Percentiles rank a stretch among this genome's conserved stretches.
These are phyloP conservation scores for Erebia epiphron DNA, from an alignment of 2,888 invertebrate species.

Conservation along the genomic window DNA sequence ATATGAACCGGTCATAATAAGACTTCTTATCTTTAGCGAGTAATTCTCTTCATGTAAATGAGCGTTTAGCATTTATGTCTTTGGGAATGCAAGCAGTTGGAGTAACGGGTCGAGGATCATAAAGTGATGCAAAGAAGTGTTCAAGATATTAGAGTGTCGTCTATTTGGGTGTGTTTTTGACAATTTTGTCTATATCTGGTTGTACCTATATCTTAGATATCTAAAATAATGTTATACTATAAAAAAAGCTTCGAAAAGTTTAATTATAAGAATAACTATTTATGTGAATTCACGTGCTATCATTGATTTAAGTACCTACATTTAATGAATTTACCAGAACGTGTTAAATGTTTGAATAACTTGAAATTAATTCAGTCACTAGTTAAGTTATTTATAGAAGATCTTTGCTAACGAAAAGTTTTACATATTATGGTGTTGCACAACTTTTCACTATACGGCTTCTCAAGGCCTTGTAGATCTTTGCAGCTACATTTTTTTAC, in stretches of 20 bases:
- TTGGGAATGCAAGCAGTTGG: constrained; percentile 25
- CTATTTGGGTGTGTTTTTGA: constrained; percentile 55
- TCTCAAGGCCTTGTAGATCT: too few species aligned
- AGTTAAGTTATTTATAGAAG: background rate
- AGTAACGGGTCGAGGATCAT: constrained; percentile 29
- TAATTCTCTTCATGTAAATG: constrained; percentile 5
- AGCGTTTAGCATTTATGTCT: constrained; percentile 23
- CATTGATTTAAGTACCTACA: constrained; percentile 30
- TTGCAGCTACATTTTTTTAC: too few species aligned
- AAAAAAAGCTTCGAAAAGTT: constrained; percentile 58
- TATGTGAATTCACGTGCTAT: constrained; percentile 59
- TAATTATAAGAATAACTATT: constrained; percentile 41
- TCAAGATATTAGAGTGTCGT: constrained; percentile 56
- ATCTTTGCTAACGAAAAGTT: background rate
- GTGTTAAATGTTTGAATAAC: constrained; percentile 28
- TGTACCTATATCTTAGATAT: constrained; percentile 57
- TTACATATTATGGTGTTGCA: too few species aligned
- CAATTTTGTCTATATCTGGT: constrained; percentile 54
- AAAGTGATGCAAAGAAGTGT: constrained; percentile 58
- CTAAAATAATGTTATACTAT: constrained; percentile 45
- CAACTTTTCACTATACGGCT: too few species aligned
- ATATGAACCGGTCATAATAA: background rate
- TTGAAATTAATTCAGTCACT: background rate
- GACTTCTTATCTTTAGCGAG: background rate
- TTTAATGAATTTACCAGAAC: constrained; percentile 24